Evolutionary conservation across 1,140 invertebrate species (phyloP), one percentile per base, ranked within the genome.

Genomic region (Episyrphus balteatus): DNA sequence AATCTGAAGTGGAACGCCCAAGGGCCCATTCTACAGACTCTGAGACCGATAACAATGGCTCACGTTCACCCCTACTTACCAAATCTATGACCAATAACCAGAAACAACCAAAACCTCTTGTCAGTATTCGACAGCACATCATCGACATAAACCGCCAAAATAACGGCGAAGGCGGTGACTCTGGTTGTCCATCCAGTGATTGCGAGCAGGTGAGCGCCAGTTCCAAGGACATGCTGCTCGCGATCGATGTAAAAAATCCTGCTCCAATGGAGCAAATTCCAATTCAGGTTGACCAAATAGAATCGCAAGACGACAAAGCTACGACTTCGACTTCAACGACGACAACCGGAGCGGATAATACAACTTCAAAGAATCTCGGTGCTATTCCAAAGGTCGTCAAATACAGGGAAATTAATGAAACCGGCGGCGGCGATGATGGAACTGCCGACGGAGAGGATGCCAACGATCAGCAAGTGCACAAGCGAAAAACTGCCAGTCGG

Each of bases 321-420:
- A 37, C 3, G 36, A 11, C 13, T 37, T 5, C 13, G 33, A 58
- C 55, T 2, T 58, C 55, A 0, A 54, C 52, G 17, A 54, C 54
- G 48, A 53, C 55, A 0, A 49, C 56, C 30, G 34, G n/a, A 9
- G 34, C 32, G n/a, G 69, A 69, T 17, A 58, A 60, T 11, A 71
- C 69, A 33, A 67, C 69, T 51, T 70, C 70, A 57, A 74, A 73
- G 64, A 76, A 80, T 58, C 76, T 85, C 52, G 84, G 84, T 12
- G 83, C 83, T 34, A 84, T 85, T 55, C 83, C 83, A 19, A 86
- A 85, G 57, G 60, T 62, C 34, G 55, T 59, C 2, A 61, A 62
- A 33, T 66, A 66, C 37, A 58, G 60, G 0, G 62, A 66, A 21
- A 53, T 65, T 36, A 57, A 66, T 12, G 62, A 66, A 31, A 7